A percentile compares a stretch with the other conserved stretches of the same genome.
phyloP scores from a whole-genome alignment of 1,140 invertebrate genomes.

The Drosophila grimshawi region DNA sequence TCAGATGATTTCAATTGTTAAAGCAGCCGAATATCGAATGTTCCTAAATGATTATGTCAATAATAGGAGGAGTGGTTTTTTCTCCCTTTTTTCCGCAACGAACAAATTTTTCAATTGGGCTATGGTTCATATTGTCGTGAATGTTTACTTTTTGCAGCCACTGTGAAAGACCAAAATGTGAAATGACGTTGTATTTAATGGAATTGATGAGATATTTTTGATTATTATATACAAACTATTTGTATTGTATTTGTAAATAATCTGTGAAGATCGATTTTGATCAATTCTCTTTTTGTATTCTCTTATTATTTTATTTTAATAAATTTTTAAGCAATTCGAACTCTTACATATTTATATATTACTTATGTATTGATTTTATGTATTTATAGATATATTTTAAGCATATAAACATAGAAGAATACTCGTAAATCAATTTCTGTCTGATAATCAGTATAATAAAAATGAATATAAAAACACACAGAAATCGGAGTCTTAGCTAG shows the following conservation, averaged over 20 bases:
- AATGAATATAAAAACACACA: neutral
- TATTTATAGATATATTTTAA: too few species aligned
- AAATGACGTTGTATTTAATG: neutral
- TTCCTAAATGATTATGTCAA: conserved; percentile 62
- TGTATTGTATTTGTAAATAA: too few species aligned
- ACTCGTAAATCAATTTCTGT: neutral
- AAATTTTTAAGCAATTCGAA: too few species aligned
- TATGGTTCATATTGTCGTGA: neutral
- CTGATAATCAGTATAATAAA: neutral
- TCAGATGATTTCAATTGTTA: conserved; percentile 34
- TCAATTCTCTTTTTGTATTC: neutral
- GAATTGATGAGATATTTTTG: too few species aligned
- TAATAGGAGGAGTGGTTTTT: neutral
- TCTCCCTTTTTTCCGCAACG: neutral
- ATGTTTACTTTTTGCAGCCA: conserved; percentile 13
- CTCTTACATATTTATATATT: too few species aligned
- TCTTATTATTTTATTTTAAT: neutral
- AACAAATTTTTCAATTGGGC: conserved; percentile 5
- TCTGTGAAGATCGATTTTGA: too few species aligned
- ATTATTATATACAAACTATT: too few species aligned
- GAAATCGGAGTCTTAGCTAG: neutral
- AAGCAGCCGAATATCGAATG: conserved; percentile 37
- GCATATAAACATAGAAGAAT: too few species aligned
- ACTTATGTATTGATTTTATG: too few species aligned
- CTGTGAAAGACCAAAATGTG: neutral